phyloP scores from a whole-genome alignment of 2,113 vertebrate genomes.

The Calyptommatus sinebrachiatus region DNA sequence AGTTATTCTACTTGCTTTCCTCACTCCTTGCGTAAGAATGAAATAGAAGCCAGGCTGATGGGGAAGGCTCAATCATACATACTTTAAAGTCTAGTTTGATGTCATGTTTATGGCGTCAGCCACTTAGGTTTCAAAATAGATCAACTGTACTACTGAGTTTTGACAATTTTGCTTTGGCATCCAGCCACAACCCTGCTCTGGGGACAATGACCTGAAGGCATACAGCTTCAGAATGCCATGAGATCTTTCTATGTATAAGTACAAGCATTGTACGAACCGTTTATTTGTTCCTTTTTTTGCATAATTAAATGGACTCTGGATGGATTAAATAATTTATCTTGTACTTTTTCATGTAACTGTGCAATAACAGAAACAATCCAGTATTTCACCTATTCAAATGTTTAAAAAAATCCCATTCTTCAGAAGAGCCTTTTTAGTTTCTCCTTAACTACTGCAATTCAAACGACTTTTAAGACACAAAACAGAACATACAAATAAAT shows the following conservation, averaged over 20 bases:
- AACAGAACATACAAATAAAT: too few relatives aligned
- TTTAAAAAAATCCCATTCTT: too few relatives aligned
- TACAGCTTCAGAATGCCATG: background rate
- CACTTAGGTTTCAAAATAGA: conserved; percentile 9
- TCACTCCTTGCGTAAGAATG: background rate
- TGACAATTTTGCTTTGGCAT: background rate
- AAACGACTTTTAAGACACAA: too few relatives aligned
- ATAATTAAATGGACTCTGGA: background rate
- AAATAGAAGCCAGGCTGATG: background rate
- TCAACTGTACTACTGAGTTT: background rate
- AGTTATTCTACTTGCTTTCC: background rate
- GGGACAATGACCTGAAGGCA: background rate
- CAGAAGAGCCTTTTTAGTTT: too few relatives aligned
- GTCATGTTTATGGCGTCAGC: background rate
- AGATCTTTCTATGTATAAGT: background rate
- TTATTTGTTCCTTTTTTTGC: background rate
- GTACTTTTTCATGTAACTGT: too few relatives aligned
- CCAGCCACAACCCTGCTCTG: background rate
- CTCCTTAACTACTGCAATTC: too few relatives aligned
- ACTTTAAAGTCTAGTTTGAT: background rate
- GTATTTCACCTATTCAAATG: too few relatives aligned
- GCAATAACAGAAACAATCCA: too few relatives aligned
- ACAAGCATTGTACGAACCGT: background rate
- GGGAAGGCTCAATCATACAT: background rate
- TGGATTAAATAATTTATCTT: background rate